Conservation (phyloP, 2,888 invertebrate genomes). For the Leptinotarsa tumamoca region DNA sequence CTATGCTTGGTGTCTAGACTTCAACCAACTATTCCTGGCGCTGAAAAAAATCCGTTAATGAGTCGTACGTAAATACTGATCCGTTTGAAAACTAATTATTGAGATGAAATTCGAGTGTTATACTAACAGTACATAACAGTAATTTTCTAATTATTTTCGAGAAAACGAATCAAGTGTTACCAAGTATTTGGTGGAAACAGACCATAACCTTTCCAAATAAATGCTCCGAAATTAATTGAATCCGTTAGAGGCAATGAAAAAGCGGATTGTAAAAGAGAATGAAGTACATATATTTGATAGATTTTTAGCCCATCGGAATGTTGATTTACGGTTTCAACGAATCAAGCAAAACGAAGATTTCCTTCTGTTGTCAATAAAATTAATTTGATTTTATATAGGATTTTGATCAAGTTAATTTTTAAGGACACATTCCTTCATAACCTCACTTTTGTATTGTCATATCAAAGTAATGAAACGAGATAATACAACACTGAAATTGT, state of each 20-base stretch:
- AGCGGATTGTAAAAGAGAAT: not conserved
- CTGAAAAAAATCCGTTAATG: too few species aligned
- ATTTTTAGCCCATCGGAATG: not conserved
- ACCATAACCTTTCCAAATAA: not conserved
- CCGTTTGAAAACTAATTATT: too few species aligned
- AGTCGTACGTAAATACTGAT: too few species aligned
- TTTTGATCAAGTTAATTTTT: not conserved
- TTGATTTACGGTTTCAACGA: not conserved
- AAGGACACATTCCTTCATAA: too few species aligned
- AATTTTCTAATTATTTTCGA: conserved; percentile 11
- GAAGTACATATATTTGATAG: not conserved
- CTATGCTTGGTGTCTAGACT: too few species aligned
- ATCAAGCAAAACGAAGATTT: not conserved
- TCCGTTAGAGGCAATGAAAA: not conserved
- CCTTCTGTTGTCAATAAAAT: not conserved
- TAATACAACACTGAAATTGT: too few species aligned
- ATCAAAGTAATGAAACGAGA: too few species aligned
- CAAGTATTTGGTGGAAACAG: conserved; percentile 1
- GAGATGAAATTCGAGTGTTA: not conserved
- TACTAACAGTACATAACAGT: not conserved
- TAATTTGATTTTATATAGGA: not conserved
- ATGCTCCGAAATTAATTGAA: not conserved
- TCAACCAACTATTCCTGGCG: too few species aligned
- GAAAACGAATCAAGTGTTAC: conserved; percentile 14
- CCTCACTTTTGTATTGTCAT: too few species aligned